Evolutionary conservation across 2,888 invertebrate species (phyloP), one percentile per base, ranked within the genome.

Genomic region (Crepidodera aurea): DNA sequence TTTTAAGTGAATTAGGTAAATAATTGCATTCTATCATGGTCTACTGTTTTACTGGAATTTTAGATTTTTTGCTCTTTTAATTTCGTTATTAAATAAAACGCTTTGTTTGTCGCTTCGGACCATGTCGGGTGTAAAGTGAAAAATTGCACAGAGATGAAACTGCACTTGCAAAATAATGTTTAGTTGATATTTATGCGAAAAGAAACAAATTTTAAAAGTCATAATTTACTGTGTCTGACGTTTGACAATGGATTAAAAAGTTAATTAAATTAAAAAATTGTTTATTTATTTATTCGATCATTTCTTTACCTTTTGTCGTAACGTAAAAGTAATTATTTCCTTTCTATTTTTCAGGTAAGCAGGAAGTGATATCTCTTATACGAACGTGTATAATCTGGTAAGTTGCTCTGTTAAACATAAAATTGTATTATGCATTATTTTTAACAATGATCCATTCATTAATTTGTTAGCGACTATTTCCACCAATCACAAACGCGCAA

Each of bases 21-120:
- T 64, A 64, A 64, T 64, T 64, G 51, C 58, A 29, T 58, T 64
- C 51, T 59, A 58, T 61, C 29, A 60, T 58, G 57, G 53, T 58
- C 60, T 63, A 63, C 55, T 51, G 63, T 64, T 64, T 48, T 19
- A 64, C 40, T 46, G 56, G 56, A 64, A 53, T 64, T 56, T 53
- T 6, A 13, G 19, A 29, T 54, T 62, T 58, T 62, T 62, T 59
- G 40, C 55, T 34, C n/a, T 42, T 27, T 58, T 40, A 34, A 55
- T 63, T 55, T 44, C n/a, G 27, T 59, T 59, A 59, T 56, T 34
- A 18, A 37, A 56, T 61, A 42, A 42, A 51, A 56, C 16, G 29
- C 22, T 50, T 25, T 19, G 32, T 51, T 51, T 32, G 27, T 10
- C 19, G 25, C 37, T 37, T 8, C 13, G 37, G 15, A 37, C 15